Base-by-base conservation (phyloP, 2,888 invertebrate species). In the Coecobrya sp. region DNA sequence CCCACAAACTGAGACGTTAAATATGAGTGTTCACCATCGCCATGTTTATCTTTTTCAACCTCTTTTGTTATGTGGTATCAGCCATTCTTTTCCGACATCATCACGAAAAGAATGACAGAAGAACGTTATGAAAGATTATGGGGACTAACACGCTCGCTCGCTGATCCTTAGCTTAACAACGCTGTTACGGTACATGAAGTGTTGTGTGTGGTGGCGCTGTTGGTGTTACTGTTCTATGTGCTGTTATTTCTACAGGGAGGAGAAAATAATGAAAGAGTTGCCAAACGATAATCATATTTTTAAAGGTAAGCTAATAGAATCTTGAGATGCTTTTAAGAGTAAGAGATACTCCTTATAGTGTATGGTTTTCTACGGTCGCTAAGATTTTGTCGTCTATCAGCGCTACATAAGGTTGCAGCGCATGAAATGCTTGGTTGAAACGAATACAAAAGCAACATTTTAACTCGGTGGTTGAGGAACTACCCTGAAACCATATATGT, bases 1-100 rank as follows among this genome's bases (percentile, higher is more conserved):
- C 5, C 7, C 42, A 25, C 22, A 30, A n/a, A 22, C 30, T 62
- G 25, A 68, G 76, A 79, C 45, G 65, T 45, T 49, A n/a, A 45
- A 68, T 27, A 68, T 22, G n/a, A 86, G 7, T 86, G 19, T 10
- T 52, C 49, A n/a, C 13, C 79, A 30, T 52, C 27, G n/a, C 25
- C 19, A 16, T 52, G 27, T 27, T 25, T 11, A 86, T 65, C 70
- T 25, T 85, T 45, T 45, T 59, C 55, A 73, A 45, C 59, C n/a
- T 62, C 59, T 62, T 42, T 62, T 79, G 76, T 36, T 73, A 55
- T 22, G 42, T 11, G 45, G 86, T 76, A 87, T 42, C 87, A 87
- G 76, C 87, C 79, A 55, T 87, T 87, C 79, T 62, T 87, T 87
- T 59, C 45, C 79, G 55, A 87, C 76, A 79, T 73, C 59, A 45